phyloP scores from a whole-genome alignment of 2,113 vertebrate species.

The Toxotes chatareus region DNA sequence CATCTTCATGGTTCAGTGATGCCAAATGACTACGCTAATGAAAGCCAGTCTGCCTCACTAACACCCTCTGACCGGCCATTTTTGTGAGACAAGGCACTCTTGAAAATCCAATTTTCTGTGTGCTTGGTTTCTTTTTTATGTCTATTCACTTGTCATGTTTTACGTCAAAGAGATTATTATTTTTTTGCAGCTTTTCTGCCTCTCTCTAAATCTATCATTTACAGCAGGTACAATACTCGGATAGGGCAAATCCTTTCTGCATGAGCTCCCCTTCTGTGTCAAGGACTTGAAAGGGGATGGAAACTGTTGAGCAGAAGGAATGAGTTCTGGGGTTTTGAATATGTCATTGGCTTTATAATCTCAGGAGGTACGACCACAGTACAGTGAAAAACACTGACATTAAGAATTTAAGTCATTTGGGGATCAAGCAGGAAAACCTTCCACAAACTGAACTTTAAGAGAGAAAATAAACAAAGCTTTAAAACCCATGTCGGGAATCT shows the following conservation, averaged over 20 bases:
- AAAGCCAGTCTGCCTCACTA: constrained; percentile 82
- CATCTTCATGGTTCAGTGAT: constrained; percentile 85
- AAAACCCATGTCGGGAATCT: constrained; percentile 13
- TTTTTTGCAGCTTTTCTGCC: constrained; percentile 72
- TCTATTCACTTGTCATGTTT: constrained; percentile 84
- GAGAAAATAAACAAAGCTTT: constrained; percentile 46
- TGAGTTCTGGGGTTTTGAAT: constrained; percentile 77
- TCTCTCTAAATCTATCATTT: constrained; percentile 81
- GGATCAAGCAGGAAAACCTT: constrained; percentile 42
- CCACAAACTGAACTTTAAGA: constrained; percentile 43
- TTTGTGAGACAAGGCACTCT: constrained; percentile 81
- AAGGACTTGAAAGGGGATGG: constrained; percentile 69
- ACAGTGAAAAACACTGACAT: constrained; percentile 53
- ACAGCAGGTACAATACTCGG: constrained; percentile 81
- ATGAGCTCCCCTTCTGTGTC: constrained; percentile 75
- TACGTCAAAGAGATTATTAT: constrained; percentile 80
- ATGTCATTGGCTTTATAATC: constrained; percentile 71
- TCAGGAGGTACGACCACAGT: constrained; percentile 50
- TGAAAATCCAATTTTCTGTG: constrained; percentile 86
- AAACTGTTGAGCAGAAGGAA: constrained; percentile 72
- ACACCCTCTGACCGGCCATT: constrained; percentile 83
- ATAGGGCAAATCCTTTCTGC: constrained; percentile 82
- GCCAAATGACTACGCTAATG: constrained; percentile 85
- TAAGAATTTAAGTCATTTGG: constrained; percentile 59
- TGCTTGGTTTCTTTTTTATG: constrained; percentile 80